Evolutionary conservation across 2,888 invertebrate species (phyloP), one percentile per base, ranked within the genome.

Genomic region (Brachynemurus nebulosus): DNA sequence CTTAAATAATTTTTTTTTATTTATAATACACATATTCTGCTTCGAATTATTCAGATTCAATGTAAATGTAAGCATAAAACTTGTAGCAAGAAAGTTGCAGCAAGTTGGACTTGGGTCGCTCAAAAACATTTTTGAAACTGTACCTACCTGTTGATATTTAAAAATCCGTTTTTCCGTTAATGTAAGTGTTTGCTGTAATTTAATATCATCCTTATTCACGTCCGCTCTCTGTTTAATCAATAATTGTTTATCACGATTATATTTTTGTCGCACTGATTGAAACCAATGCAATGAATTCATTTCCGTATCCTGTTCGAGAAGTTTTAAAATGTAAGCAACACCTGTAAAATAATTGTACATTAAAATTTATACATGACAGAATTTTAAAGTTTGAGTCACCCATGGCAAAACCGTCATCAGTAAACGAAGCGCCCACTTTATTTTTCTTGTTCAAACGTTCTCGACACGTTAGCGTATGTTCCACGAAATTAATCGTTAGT

Each of bases 321-420:
- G 69, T 59, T 88, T 89, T 47, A 96, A 71, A 53, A 97, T 84
- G 58, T 93, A 98, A 1, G 96, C 92, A 25, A 86, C 61, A 45
- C 80, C 78, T 77, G 55, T n/a, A n/a, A n/a, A n/a, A n/a, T n/a
- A 36, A 56, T 55, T 49, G 47, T 47, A 48, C n/a, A 38, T n/a
- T n/a, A 7, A 19, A 18, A 5, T 14, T 35, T 35, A 9, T 35
- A 3, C 25, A 23, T 8, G 25, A 6, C 25, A 8, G n/a, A n/a
- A 23, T 23, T 23, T 23, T 23, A 23, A 23, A 23, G 9, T 23
- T 23, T 6, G 25, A 23, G 9, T 23, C 25, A 59, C 96, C 98
- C 77, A 98, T 88, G 4, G 93, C 86, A 68, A 98, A 97, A 11
- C 98, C 98, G 65, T 98, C 98, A 64, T 98, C 97, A 9, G 95